These are phyloP conservation scores for Miichthys miiuy DNA, from an alignment of 2,797 vertebrate genomes.

Conservation along the genomic window DNA sequence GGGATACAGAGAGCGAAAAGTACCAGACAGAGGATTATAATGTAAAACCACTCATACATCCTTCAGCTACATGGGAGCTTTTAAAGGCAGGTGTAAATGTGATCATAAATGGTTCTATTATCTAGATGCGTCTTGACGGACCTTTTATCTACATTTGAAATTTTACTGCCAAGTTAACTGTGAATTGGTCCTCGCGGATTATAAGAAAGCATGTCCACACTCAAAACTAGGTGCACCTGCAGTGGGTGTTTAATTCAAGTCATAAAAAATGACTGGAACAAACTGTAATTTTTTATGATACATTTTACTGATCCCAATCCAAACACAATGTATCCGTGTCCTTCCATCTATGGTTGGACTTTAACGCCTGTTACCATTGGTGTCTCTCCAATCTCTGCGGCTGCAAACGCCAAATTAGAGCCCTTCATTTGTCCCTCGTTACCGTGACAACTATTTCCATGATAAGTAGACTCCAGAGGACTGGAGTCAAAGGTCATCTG, in stretches of 20 bases:
- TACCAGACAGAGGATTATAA: not conserved
- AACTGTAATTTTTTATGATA: slow-evolving; percentile 15
- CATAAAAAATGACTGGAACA: slow-evolving; percentile 10
- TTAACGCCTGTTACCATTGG: not conserved
- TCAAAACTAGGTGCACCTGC: not conserved
- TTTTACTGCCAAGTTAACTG: slow-evolving; percentile 28
- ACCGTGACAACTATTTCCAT: slow-evolving; percentile 23
- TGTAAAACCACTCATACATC: not conserved
- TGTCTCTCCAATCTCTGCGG: not conserved
- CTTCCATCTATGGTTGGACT: not conserved
- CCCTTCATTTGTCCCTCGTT: slow-evolving; percentile 11
- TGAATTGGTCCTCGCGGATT: slow-evolving; percentile 2
- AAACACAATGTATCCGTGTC: slow-evolving; percentile 6
- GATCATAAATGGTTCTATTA: slow-evolving; percentile 29
- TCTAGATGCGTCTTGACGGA: slow-evolving; percentile 4
- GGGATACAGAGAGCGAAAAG: not conserved
- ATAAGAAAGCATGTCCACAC: not conserved
- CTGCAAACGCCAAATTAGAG: slow-evolving; percentile 23
- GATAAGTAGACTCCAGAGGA: slow-evolving; percentile 8
- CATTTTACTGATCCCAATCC: slow-evolving; percentile 27
- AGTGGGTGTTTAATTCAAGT: slow-evolving; percentile 24
- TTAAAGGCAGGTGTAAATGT: slow-evolving; percentile 22
- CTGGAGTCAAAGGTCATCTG: slow-evolving; percentile 49
- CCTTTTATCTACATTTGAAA: slow-evolving; percentile 21
- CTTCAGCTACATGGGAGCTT: not conserved